Conservation (phyloP, 2,113 vertebrate genomes). For the Haliaeetus leucogaster region DNA sequence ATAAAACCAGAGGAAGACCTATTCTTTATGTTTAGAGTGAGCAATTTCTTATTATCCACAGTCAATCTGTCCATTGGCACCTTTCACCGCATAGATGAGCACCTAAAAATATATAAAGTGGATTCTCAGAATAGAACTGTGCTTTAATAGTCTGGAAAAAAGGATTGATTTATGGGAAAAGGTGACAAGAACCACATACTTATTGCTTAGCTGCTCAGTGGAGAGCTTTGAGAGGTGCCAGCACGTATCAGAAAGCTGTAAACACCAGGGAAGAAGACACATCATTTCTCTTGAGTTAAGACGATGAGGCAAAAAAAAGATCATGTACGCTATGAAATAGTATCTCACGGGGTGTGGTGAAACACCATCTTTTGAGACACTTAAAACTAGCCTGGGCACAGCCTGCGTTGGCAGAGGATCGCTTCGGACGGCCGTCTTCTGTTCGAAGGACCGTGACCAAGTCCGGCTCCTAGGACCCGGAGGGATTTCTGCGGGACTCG, state of each 20-base stretch:
- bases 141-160: not conserved
- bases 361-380: constrained; percentile 5
- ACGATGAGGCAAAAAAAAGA: not conserved
- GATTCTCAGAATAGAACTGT: not conserved
- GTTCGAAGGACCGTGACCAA: not conserved
- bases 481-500: not conserved
- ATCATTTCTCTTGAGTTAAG: constrained; percentile 5
- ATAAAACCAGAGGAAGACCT: not conserved
- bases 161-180: constrained; percentile 26
- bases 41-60: not conserved
- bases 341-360: not conserved
- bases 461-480: not conserved
- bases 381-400: not conserved
- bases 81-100: not conserved
- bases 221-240: constrained; percentile 11
- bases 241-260: not conserved
- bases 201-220: constrained; percentile 16
- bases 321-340: not conserved
- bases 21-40: not conserved
- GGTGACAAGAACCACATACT: not conserved
- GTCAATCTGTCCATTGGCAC: not conserved
- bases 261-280: constrained; percentile 15
- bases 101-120: not conserved
- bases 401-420: not conserved
- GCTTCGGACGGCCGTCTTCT: not conserved